Base-by-base conservation (phyloP, 2,113 vertebrate genomes). In the Nerophis ophidion region DNA sequence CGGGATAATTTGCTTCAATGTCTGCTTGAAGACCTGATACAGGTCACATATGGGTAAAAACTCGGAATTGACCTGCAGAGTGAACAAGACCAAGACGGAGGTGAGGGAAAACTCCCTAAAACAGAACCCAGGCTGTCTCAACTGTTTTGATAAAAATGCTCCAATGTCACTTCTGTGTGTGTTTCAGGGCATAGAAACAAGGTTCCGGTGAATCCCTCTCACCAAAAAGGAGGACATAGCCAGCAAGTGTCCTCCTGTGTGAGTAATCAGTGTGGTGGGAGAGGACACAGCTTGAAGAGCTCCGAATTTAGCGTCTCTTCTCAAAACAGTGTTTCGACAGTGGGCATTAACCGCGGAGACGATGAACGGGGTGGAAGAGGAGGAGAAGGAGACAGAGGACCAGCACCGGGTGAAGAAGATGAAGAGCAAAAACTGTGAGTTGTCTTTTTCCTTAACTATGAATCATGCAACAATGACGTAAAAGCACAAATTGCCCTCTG, bases 341-440 rank as follows among this genome's bases (percentile, higher is more conserved):
- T 92, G 26, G 26, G 26, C 55, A 66, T 4, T n/a, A 53, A 71
- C 48, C 71, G 62, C 17, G 86, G 70, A 3, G 71, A 55, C 40
- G 83, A 81, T 48, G 52, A 61, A 26, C 77, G 49, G 9, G 83
- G 82, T 44, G 84, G 66, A 44, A 79, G 78, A 63, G 84, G 89
- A 64, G 64, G 80, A 34, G 77, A 26, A 26, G 26, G 26, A 26
- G 26, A 26, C 26, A 80, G 26, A 26, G 2, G 26, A 26, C 26
- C 26, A 26, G 26, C 26, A 16, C 38, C 14, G 48, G 70, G 48
- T 7, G 89, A 83, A 48, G 90, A 92, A 51, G 92, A 95, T 45
- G 91, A 90, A 16, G 88, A 88, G 26, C 92, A 91, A 45, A 80
- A 93, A 68, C 60, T 95, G 94, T 95, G 81, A 92, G 93, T 44